Evolutionary conservation across 2,888 invertebrate species (phyloP).

Genomic region (Agrotis puta): DNA sequence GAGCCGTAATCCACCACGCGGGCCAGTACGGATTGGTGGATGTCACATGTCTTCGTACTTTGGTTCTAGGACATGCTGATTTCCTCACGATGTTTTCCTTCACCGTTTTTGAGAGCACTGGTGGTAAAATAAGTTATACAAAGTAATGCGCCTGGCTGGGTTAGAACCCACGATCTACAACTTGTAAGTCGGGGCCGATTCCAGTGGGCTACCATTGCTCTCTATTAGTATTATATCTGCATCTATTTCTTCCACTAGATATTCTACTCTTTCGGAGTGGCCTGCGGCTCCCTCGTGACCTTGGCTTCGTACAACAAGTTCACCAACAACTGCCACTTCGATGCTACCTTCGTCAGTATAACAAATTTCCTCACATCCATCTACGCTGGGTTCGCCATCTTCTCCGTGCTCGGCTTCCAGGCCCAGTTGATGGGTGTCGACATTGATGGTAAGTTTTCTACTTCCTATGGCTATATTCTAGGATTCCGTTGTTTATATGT

Average conservation of each 20-base stretch:
- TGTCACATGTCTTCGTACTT: too few relatives aligned
- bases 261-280: conserved; percentile 96
- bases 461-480: not conserved
- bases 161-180: too few relatives aligned
- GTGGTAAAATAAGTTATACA: too few relatives aligned
- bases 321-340: conserved; percentile 93
- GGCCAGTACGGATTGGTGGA: too few relatives aligned
- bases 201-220: too few relatives aligned
- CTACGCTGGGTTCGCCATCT: conserved; percentile 95
- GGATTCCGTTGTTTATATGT: not conserved
- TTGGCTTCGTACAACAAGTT: conserved; percentile 94
- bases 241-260: conserved; percentile 85
- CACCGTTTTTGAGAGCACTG: too few relatives aligned
- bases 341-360: conserved; percentile 93
- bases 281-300: conserved; percentile 94
- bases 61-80: too few relatives aligned
- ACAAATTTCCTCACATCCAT: conserved; percentile 94
- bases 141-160: too few relatives aligned
- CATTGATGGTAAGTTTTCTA: conserved; percentile 86
- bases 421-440: conserved; percentile 92
- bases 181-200: too few relatives aligned
- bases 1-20: too few relatives aligned
- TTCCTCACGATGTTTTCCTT: too few relatives aligned
- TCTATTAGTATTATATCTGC: too few relatives aligned
- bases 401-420: conserved; percentile 94